Evolutionary conservation across 2,797 vertebrate species (phyloP), one percentile per base, ranked within the genome.

Genomic region (Lophotriccus pileatus): DNA sequence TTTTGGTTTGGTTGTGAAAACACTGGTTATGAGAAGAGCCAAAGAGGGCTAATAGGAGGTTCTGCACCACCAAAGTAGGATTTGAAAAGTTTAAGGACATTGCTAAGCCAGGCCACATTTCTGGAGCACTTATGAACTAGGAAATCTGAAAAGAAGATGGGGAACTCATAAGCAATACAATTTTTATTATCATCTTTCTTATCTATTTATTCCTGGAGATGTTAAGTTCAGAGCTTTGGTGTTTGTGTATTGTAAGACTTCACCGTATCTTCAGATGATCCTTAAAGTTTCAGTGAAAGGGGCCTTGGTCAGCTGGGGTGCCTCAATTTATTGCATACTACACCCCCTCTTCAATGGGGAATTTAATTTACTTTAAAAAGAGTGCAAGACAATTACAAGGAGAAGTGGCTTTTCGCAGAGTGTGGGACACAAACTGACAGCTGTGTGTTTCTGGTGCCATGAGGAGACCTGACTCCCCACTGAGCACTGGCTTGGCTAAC

Each of bases 271-370:
- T 80, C 60, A 63, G 66, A 34, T 7, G 25, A 55, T 49, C 27
- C 50, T 67, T 74, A 44, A 56, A 47, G 14, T 50, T 84, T 74
- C 56, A 50, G 28, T 17, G 27, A 60, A 84, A 74, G 32, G 34
- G 10, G 49, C 14, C 2, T 10, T n/a, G 18, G 9, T 10, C 1
- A 1, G 6, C 17, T 46, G 59, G 12, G 3, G 3, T 23, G 4
- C 56, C 34, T 41, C 32, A 80, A 8, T 55, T 47, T 50, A 70
- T 70, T 27, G 27, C 17, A 28, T 9, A 36, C 18, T 30, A 39
- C 14, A 46, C 12, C 4, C 30, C n/a, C 12, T 25, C 14, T 82
- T 83, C 16, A 49, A 7, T 1, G 5, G 7, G 8, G 7, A 47
- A 34, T 72, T 52, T 8, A 44, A 13, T 37, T 66, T 69, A 56